Conservation (phyloP, 2,113 vertebrate genomes). For the Hydropotes inermis region DNA sequence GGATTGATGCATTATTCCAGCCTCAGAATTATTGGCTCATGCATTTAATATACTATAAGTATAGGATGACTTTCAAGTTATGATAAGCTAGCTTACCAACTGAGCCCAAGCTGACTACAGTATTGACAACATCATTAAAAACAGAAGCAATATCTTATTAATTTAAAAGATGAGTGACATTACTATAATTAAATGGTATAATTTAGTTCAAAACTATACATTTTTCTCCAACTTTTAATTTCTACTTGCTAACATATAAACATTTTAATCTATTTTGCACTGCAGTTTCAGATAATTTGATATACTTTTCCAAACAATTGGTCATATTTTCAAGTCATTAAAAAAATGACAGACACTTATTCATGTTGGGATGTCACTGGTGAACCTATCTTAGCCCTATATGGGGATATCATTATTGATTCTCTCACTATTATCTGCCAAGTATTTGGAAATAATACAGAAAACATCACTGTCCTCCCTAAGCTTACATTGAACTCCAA, state of each 20-base stretch:
- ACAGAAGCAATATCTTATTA: slow-evolving; percentile 38
- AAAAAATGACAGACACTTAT: neutral
- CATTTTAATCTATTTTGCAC: neutral
- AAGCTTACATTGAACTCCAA: neutral
- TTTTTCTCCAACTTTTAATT: slow-evolving; percentile 4
- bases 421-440: neutral
- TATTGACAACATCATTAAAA: slow-evolving; percentile 70
- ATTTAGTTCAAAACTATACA: slow-evolving; percentile 16
- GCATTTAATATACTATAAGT: slow-evolving; percentile 62
- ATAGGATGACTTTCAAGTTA: slow-evolving; percentile 41
- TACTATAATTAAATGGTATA: slow-evolving; percentile 53
- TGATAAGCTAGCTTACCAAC: slow-evolving; percentile 59
- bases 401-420: neutral
- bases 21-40: slow-evolving; percentile 39
- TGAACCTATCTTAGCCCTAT: neutral
- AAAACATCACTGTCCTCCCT: neutral
- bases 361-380: neutral
- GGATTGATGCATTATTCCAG: slow-evolving; percentile 51
- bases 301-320: neutral
- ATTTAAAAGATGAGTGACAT: slow-evolving; percentile 53
- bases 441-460: neutral
- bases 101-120: slow-evolving; percentile 51
- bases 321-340: neutral
- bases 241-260: neutral
- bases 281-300: neutral